These are phyloP conservation scores for Lepisosteus oculatus DNA, from an alignment of 2,113 vertebrate genomes.

Conservation along the genomic window DNA sequence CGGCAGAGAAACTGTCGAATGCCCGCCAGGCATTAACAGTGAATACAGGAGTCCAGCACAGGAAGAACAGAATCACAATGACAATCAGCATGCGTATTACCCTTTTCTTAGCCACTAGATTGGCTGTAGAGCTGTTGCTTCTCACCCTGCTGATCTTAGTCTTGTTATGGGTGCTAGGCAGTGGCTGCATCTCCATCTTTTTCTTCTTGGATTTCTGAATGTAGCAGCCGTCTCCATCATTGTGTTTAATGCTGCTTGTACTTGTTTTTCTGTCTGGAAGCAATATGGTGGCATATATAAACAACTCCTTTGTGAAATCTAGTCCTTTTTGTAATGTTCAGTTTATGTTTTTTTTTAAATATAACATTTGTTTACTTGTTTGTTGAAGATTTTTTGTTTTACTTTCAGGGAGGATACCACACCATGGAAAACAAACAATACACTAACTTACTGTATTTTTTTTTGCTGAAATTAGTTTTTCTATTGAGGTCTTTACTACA, in stretches of 20 bases:
- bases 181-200: conserved; percentile 58
- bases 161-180: conserved; percentile 33
- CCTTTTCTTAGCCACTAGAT: conserved; percentile 91
- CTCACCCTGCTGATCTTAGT: conserved; percentile 58
- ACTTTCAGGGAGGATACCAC: too few relatives aligned
- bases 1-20: conserved; percentile 74
- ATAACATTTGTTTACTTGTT: too few relatives aligned
- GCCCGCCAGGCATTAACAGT: conserved; percentile 92
- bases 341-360: too few relatives aligned
- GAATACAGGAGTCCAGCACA: conserved; percentile 95
- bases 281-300: conserved; percentile 12
- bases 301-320: neutral
- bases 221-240: conserved; percentile 86
- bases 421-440: too few relatives aligned
- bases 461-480: too few relatives aligned
- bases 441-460: too few relatives aligned
- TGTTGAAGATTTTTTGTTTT: too few relatives aligned
- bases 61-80: conserved; percentile 91
- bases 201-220: conserved; percentile 66
- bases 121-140: conserved; percentile 77
- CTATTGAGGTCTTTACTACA: too few relatives aligned
- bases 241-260: conserved; percentile 56
- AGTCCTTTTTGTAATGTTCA: too few relatives aligned
- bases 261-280: conserved; percentile 73
- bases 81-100: conserved; percentile 96